A percentile compares a stretch with the other conserved stretches of the same genome.
Conservation (phyloP, 2,888 invertebrate genomes). For the Eupithecia tripunctaria region DNA sequence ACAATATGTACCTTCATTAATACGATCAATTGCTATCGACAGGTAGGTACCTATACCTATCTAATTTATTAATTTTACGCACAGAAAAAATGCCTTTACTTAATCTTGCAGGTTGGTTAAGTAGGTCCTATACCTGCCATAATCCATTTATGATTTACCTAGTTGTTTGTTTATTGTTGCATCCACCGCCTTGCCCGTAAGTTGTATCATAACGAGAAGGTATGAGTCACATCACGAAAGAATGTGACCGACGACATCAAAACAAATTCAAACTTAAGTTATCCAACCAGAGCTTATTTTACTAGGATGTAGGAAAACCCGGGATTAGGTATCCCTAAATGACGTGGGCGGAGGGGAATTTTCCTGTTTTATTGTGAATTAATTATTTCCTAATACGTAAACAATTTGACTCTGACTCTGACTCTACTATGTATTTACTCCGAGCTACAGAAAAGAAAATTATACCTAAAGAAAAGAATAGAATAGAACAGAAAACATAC, state of each 20-base stretch:
- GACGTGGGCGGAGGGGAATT: neutral
- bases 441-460: too few species aligned
- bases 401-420: too few species aligned
- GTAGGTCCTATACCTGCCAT: neutral
- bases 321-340: neutral
- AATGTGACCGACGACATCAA: conserved; percentile 23
- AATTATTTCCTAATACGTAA: too few species aligned
- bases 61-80: neutral
- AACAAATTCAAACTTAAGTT: conserved; percentile 18
- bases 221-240: conserved; percentile 24
- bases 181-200: conserved; percentile 4
- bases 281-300: neutral
- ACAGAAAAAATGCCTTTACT: neutral
- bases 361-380: neutral
- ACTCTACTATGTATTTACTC: too few species aligned
- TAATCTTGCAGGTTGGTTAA: neutral
- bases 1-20: neutral
- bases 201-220: neutral
- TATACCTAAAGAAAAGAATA: too few species aligned
- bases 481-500: too few species aligned
- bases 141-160: neutral
- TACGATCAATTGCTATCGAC: neutral
- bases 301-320: neutral
- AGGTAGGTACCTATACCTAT: neutral
- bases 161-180: neutral